Evolutionary conservation across 2,113 vertebrate species (phyloP).

Genomic region (Tympanuchus pallidicinctus): DNA sequence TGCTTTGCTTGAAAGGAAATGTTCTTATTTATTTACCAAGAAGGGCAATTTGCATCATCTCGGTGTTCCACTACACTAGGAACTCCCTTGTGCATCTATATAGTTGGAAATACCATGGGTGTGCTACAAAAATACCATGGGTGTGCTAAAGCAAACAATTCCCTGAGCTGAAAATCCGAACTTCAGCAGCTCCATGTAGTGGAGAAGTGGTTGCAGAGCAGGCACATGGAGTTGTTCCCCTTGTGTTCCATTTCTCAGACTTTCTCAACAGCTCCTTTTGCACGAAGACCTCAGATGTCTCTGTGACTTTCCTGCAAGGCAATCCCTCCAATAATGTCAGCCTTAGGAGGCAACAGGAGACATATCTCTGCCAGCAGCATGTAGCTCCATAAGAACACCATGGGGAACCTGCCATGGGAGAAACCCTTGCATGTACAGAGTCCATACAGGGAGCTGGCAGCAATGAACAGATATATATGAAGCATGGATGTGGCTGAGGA

Average conservation of each 20-base stretch:
- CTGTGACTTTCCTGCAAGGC: neutral
- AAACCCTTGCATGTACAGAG: neutral
- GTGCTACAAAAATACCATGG: neutral
- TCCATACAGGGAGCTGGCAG: neutral
- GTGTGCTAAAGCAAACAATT: neutral
- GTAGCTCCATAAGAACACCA: neutral
- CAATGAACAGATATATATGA: neutral
- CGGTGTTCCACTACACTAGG: neutral
- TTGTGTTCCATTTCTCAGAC: neutral
- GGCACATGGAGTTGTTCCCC: neutral
- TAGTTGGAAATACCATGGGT: neutral
- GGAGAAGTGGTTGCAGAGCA: neutral
- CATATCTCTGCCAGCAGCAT: neutral
- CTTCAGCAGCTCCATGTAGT: neutral
- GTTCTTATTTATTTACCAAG: neutral
- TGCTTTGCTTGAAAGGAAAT: neutral
- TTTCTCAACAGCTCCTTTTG: neutral
- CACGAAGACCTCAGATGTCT: neutral
- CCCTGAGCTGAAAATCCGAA: neutral
- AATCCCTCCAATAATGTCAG: neutral
- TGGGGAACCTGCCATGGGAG: neutral
- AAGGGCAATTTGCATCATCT: neutral
- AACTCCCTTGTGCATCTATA: neutral
- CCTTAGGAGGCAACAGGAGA: neutral
- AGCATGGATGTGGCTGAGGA: neutral